Conservation (phyloP, 2,113 vertebrate genomes). For the Micronisus gabar region DNA sequence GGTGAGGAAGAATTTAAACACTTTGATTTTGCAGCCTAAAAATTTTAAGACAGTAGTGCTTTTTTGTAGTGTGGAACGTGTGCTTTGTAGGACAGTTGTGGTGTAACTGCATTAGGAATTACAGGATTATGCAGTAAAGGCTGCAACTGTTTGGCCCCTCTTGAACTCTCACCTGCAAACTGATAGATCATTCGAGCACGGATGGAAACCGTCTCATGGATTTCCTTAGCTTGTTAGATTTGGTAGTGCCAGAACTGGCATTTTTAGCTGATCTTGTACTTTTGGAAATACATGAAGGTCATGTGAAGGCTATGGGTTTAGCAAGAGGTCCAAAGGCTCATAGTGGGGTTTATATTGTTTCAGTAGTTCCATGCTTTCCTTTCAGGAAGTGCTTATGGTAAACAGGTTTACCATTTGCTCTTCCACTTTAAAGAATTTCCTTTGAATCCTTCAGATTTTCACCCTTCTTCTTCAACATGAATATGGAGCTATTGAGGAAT, state of each 20-base stretch:
- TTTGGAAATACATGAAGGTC: not conserved
- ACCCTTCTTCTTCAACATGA: not conserved
- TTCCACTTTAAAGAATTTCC: not conserved
- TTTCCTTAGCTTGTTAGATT: not conserved
- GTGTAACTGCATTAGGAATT: not conserved
- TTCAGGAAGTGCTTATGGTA: not conserved
- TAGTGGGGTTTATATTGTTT: not conserved
- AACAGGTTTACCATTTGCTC: not conserved
- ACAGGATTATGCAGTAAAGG: not conserved
- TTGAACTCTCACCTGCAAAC: not conserved
- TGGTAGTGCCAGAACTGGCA: not conserved
- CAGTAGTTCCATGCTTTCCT: not conserved
- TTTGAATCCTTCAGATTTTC: not conserved
- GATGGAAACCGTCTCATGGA: not conserved
- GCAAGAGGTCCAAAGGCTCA: not conserved
- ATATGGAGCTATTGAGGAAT: not conserved
- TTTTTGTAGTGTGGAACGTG: rapidly evolving
- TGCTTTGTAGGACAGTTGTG: not conserved
- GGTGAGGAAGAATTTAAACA: not conserved
- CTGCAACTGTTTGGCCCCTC: not conserved
- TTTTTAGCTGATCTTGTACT: not conserved
- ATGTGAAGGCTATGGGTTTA: not conserved
- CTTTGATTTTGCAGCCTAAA: not conserved
- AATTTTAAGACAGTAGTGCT: not conserved
- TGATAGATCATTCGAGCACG: rapidly evolving